A percentile compares a stretch with the other conserved stretches of the same genome.
Evolutionary conservation across 2,113 vertebrate species (phyloP).

Genomic region (Irena cyanogastra): DNA sequence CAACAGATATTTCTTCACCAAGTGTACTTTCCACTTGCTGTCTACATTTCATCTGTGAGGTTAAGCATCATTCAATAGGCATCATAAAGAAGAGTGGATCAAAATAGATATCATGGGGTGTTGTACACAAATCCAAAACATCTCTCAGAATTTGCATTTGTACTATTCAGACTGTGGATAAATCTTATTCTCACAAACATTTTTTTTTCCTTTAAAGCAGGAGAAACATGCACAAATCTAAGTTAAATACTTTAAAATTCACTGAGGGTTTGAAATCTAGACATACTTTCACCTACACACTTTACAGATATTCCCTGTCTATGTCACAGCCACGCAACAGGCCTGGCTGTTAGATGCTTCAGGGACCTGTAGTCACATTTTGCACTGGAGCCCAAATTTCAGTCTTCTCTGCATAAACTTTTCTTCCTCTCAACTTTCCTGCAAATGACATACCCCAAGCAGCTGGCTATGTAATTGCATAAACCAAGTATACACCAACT

Average conservation of each 20-base stretch:
- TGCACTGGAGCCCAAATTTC: conserved; percentile 28
- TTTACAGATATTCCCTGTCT: conserved; percentile 29
- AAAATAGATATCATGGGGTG: neutral
- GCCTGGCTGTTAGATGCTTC: neutral
- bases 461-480: conserved; percentile 44
- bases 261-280: neutral
- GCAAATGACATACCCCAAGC: conserved; percentile 37
- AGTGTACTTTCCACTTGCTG: neutral
- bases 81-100: neutral
- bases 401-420: conserved; percentile 24
- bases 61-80: neutral
- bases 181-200: neutral
- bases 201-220: neutral
- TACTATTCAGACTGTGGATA: neutral
- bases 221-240: neutral
- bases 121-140: neutral
- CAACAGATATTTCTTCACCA: neutral
- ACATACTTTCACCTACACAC: neutral
- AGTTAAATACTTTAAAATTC: conserved; percentile 7
- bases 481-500: conserved; percentile 53
- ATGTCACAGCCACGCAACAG: neutral
- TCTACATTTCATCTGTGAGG: neutral
- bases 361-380: neutral
- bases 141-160: neutral
- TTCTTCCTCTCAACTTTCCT: conserved; percentile 10